Evolutionary conservation across 2,113 vertebrate genomes (phyloP).

Genomic region (Todiramphus chloris): DNA sequence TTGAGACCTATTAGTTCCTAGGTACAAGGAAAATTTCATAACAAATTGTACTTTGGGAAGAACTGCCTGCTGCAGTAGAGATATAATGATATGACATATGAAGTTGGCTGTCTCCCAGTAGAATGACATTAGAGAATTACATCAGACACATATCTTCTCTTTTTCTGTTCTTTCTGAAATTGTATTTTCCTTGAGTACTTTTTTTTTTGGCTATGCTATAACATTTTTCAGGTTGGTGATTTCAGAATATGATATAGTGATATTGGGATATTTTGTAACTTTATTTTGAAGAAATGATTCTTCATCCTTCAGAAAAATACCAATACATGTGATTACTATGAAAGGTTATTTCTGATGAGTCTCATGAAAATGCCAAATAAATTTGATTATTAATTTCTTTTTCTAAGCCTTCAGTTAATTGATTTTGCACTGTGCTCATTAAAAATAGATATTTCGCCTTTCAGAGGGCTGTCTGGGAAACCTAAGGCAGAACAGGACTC

Average conservation of each 20-base stretch:
- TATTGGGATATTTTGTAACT: not conserved
- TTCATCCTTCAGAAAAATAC: not conserved
- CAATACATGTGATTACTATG: not conserved
- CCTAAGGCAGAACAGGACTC: slow-evolving; percentile 49
- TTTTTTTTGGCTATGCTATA: not conserved
- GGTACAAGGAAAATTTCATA: not conserved
- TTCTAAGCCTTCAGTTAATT: slow-evolving; percentile 68
- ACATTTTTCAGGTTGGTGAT: not conserved
- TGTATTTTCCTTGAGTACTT: not conserved
- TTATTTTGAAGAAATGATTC: slow-evolving; percentile 8
- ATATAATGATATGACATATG: not conserved
- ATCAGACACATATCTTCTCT: slow-evolving; percentile 15
- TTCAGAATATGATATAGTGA: not conserved
- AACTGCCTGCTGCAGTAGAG: not conserved
- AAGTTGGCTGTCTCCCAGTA: slow-evolving; percentile 23
- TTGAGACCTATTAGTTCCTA: not conserved
- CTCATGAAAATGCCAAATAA: slow-evolving; percentile 45
- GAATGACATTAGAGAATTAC: slow-evolving; percentile 31
- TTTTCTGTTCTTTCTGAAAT: slow-evolving; percentile 25
- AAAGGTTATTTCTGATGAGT: slow-evolving; percentile 37
- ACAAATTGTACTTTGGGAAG: not conserved
- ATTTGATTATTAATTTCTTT: slow-evolving; percentile 74
- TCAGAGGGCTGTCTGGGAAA: slow-evolving; percentile 73
- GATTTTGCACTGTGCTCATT: slow-evolving; percentile 77
- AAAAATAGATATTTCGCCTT: slow-evolving; percentile 80